phyloP scores from a whole-genome alignment of 92 coral and sea anemone genomes.

The Palythoa heliodiscus region DNA sequence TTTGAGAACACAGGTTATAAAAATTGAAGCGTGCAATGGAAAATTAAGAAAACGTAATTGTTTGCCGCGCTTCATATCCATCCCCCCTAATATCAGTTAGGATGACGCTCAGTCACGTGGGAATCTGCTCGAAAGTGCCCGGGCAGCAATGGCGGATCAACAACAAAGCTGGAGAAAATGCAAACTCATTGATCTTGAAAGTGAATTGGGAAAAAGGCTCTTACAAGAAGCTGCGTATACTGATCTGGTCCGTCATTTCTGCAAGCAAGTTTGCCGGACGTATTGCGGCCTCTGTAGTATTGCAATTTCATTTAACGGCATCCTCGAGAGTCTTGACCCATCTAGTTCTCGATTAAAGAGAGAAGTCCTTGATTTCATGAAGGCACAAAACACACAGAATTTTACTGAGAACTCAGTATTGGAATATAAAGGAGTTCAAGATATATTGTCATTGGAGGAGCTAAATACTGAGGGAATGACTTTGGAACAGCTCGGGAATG shows the following conservation, averaged over 20 bases:
- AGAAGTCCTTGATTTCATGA: conserved; percentile 1
- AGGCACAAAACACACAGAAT: neutral
- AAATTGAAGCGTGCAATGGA: too few relatives aligned
- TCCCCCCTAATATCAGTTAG: too few relatives aligned
- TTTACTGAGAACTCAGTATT: conserved; percentile 48
- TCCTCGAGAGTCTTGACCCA: conserved; percentile 31
- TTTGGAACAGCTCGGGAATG: conserved; percentile 34
- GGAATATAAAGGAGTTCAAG: conserved; percentile 30
- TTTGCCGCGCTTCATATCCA: too few relatives aligned
- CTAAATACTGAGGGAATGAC: conserved; percentile 55
- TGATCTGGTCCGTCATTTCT: neutral
- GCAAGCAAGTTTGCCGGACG: conserved; percentile 47
- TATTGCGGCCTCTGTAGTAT: conserved; percentile 65
- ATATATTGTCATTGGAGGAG: conserved; percentile 24
- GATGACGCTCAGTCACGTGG: too few relatives aligned
- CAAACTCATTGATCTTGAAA: too few relatives aligned
- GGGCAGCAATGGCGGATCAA: too few relatives aligned
- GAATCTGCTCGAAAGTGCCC: too few relatives aligned
- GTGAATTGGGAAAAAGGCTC: too few relatives aligned
- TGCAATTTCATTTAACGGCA: conserved; percentile 56
- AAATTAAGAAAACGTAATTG: too few relatives aligned
- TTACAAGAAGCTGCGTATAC: too few relatives aligned
- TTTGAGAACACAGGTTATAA: too few relatives aligned
- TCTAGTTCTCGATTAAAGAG: neutral
- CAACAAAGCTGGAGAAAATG: too few relatives aligned